Conservation (phyloP, 2,888 invertebrate genomes). For the Steinernema scapterisci region DNA sequence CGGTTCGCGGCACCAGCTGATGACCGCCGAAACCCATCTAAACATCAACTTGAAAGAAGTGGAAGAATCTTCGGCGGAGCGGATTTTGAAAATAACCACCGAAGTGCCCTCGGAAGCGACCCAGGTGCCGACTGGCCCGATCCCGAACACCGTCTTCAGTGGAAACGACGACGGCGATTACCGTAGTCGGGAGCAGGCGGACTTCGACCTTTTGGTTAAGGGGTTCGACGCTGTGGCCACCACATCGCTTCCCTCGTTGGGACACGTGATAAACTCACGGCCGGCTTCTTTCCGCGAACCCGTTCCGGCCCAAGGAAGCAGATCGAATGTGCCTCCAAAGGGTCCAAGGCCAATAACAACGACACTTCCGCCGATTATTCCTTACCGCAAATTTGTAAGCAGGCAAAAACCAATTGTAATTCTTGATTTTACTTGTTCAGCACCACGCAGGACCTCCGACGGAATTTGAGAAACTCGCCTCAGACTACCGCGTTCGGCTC, state of each 20-base stretch:
- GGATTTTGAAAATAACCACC: not conserved
- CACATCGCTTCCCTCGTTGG: not conserved
- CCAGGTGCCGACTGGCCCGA: not conserved
- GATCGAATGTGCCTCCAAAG: not conserved
- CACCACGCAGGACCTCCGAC: constrained; percentile 40
- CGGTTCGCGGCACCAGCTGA: constrained; percentile 34
- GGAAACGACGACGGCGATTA: constrained; percentile 36
- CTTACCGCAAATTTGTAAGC: constrained; percentile 7
- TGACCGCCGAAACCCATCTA: constrained; percentile 38
- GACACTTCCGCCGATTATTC: not conserved
- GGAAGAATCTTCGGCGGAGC: constrained; percentile 16
- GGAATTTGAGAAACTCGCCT: constrained; percentile 48
- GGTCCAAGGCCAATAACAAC: not conserved
- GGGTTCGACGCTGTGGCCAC: not conserved
- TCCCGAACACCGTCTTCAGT: not conserved
- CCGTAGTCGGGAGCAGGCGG: constrained; percentile 40
- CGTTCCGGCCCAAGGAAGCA: too few species aligned
- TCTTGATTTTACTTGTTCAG: constrained; percentile 36
- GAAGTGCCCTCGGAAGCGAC: not conserved
- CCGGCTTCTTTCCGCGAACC: too few species aligned
- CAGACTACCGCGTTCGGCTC: constrained; percentile 48
- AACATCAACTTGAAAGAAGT: constrained; percentile 34
- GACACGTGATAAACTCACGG: too few species aligned
- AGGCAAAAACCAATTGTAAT: not conserved
- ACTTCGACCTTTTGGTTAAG: constrained; percentile 40